A percentile compares a stretch with the other conserved stretches of the same genome.
Evolutionary conservation across 2,113 vertebrate species (phyloP).

Genomic region (Synodontis membranacea): DNA sequence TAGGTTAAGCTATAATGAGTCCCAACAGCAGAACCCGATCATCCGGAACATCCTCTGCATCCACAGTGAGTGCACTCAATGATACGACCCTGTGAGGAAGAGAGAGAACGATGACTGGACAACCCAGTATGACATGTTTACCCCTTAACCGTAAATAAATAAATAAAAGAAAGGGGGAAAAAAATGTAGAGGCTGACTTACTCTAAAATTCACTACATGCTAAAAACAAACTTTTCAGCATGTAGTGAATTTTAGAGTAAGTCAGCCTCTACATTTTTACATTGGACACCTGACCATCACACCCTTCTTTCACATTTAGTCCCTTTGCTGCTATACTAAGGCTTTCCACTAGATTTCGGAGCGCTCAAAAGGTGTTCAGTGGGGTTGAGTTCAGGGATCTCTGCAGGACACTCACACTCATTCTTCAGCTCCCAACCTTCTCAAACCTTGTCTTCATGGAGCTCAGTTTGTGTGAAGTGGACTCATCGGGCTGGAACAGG

Average conservation of each 20-base stretch:
- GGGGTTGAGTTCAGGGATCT: not conserved
- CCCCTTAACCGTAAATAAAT: not conserved
- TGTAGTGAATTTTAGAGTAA: not conserved
- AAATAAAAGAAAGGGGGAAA: not conserved
- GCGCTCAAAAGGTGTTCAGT: not conserved
- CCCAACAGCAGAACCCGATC: slow-evolving; percentile 48
- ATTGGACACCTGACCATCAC: not conserved
- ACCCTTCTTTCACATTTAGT: not conserved
- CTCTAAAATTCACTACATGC: not conserved
- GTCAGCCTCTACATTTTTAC: not conserved
- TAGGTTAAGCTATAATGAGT: slow-evolving; percentile 52
- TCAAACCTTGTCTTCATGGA: not conserved
- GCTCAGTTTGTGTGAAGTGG: not conserved
- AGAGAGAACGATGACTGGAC: not conserved
- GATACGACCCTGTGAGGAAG: slow-evolving; percentile 85
- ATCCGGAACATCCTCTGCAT: slow-evolving; percentile 96
- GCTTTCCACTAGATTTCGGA: not conserved
- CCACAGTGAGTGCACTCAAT: slow-evolving; percentile 98
- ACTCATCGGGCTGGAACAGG: not conserved
- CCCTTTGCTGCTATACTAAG: not conserved
- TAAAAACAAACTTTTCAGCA: not conserved
- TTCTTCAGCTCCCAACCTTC: too few species aligned
- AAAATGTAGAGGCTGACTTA: not conserved
- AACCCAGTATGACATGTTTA: not conserved
- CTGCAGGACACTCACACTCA: not conserved